Base-by-base conservation (phyloP, 2,888 invertebrate genomes). In the Oligia latruncula region DNA sequence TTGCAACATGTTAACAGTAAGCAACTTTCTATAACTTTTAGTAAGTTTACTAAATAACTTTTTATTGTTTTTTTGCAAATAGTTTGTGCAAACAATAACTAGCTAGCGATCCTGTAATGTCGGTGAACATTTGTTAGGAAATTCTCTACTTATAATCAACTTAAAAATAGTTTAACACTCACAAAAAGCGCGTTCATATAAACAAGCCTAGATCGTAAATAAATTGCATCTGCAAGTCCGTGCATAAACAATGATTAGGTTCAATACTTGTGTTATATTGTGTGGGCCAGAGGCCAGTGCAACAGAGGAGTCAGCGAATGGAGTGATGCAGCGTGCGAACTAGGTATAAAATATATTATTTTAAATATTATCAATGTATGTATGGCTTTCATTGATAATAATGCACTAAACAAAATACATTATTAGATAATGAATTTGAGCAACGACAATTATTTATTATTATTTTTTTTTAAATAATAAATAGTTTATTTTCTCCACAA, bases 231-330 rank as follows among this genome's bases (percentile, higher is more conserved):
- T 82, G 72, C 83, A 77, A 86, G 71, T 76, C 70, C 73, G 79
- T 79, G 74, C 84, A 84, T 86, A 84, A 84, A 86, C 75, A 84
- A 84, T 79, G 79, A 79, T 86, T 86, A 83, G 64, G 74, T 86
- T 62, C 84, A 86, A 86, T 86, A 86, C 87, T 74, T 71, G 79
- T 86, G 74, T 66, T 83, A 71, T 75, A 73, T 67, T 79, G 84
- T 86, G 87, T 84, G 87, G 83, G 78, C 52, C 65, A 84, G 43
- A 83, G 83, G 78, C 52, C 65, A 84, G 43, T 4, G 15, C 6
- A 71, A 74, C 43, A 13, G 87, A 83, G 6, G 4, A 64, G 5
- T 15, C 0, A 71, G 29, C 2, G 23, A 64, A 71, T 78, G 70
- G 52, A 84, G 58, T 1, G n/a, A 1, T 60, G 20, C 0, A 23